A percentile compares a stretch with the other conserved stretches of the same genome.
Conservation (phyloP, 2,888 invertebrate species). For the Gastrophysa polygoni region DNA sequence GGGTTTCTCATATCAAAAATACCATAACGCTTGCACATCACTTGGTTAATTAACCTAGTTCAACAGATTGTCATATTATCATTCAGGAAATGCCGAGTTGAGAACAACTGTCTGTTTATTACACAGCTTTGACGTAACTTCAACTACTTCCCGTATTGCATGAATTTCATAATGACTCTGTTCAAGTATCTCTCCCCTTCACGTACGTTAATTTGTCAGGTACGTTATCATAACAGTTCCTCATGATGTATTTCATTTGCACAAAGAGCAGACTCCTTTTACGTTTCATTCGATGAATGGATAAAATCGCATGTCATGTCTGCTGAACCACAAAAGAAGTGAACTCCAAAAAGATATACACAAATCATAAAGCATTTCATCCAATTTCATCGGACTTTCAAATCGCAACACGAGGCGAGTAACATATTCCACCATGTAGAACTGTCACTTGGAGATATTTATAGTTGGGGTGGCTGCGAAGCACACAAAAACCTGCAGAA, state of each 20-base stretch:
- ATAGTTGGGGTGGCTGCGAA: background rate
- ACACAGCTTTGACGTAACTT: background rate
- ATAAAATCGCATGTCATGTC: background rate
- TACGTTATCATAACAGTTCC: background rate
- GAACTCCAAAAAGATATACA: background rate
- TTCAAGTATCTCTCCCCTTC: background rate
- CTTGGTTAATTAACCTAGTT: too few species aligned
- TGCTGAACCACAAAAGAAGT: background rate
- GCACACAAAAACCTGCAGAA: conserved; percentile 5
- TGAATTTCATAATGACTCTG: background rate
- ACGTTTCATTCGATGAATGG: background rate
- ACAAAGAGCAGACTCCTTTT: background rate
- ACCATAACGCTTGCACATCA: too few species aligned
- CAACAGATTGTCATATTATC: too few species aligned
- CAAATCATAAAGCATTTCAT: background rate
- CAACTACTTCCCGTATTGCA: background rate
- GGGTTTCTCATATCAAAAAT: too few species aligned
- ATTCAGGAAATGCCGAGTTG: background rate
- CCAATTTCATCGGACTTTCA: conserved; percentile 10
- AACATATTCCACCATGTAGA: conserved; percentile 8
- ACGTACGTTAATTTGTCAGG: background rate
- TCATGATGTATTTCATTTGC: background rate
- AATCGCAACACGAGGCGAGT: conserved; percentile 10
- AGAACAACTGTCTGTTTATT: background rate
- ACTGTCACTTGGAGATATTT: conserved; percentile 12